These are phyloP conservation scores for Porites lobata DNA, from an alignment of 92 coral and sea anemone genomes.

Conservation along the genomic window DNA sequence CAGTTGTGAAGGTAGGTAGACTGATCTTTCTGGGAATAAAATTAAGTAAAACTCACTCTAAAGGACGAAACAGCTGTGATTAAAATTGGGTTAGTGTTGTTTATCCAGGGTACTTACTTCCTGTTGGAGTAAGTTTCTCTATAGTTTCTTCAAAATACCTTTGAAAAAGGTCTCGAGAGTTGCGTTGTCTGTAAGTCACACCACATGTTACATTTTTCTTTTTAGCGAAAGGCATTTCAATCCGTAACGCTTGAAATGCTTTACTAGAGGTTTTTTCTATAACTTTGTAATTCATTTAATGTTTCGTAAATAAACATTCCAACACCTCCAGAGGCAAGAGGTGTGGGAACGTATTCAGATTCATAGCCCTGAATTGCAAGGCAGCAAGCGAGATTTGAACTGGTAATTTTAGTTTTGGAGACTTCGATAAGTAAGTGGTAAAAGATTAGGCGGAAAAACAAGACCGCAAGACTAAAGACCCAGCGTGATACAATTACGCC, in stretches of 20 bases:
- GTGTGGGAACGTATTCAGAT: slow-evolving; percentile 65
- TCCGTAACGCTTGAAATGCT: slow-evolving; percentile 41
- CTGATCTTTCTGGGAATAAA: too few species aligned
- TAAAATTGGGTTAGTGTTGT: too few species aligned
- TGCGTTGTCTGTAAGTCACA: slow-evolving; percentile 20
- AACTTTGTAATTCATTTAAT: slow-evolving; percentile 33
- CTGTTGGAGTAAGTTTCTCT: slow-evolving; percentile 15
- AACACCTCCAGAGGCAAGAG: slow-evolving; percentile 61
- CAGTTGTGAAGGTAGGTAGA: too few species aligned
- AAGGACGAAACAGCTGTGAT: too few species aligned
- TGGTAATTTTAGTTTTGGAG: too few species aligned
- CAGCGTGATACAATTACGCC: too few species aligned
- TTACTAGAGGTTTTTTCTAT: slow-evolving; percentile 23
- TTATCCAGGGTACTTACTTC: neutral
- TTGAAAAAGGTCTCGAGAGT: slow-evolving; percentile 17
- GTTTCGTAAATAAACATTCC: slow-evolving; percentile 40
- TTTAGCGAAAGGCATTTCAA: slow-evolving; percentile 8
- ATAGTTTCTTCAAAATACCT: slow-evolving; percentile 7
- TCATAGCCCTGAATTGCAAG: slow-evolving; percentile 33
- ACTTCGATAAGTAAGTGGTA: too few species aligned
- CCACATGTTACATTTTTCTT: slow-evolving; percentile 37
- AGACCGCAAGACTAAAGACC: too few species aligned
- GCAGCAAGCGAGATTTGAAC: too few species aligned
- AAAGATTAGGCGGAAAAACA: too few species aligned
- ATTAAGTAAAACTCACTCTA: too few species aligned